Evolutionary conservation across 2,888 invertebrate species (phyloP).

Genomic region (Philopedon plagiatum): DNA sequence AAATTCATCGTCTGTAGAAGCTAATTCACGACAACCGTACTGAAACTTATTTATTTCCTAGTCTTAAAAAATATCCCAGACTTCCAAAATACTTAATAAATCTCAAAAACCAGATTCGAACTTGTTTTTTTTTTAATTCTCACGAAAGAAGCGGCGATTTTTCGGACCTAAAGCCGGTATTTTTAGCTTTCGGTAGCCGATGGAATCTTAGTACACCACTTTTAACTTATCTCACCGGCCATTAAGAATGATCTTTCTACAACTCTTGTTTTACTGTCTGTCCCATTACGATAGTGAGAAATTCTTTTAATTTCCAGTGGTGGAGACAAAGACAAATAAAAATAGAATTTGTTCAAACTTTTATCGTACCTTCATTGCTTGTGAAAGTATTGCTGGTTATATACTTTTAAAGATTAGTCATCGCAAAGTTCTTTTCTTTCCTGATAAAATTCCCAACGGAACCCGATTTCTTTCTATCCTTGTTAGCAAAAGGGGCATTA

Average conservation of each 20-base stretch:
- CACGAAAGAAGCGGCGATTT: constrained; percentile 41
- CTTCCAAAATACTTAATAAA: constrained; percentile 1
- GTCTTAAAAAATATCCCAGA: not conserved
- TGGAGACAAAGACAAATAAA: not conserved
- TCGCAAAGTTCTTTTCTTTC: too few relatives aligned
- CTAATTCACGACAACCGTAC: too few relatives aligned
- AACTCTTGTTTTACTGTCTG: constrained; percentile 64
- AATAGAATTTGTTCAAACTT: not conserved
- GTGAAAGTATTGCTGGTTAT: too few relatives aligned
- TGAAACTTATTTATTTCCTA: too few relatives aligned
- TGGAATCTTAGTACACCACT: constrained; percentile 67
- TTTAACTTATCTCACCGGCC: constrained; percentile 66
- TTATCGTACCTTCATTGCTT: too few relatives aligned
- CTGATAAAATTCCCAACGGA: too few relatives aligned
- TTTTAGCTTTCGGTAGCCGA: constrained; percentile 65
- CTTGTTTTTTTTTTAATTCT: constrained; percentile 38
- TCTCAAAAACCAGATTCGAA: constrained; percentile 13
- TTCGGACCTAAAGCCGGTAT: constrained; percentile 54
- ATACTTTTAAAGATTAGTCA: too few relatives aligned
- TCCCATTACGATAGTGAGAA: constrained; percentile 60
- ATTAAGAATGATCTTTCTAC: constrained; percentile 66
- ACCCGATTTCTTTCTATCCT: too few relatives aligned
- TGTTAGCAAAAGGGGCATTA: too few relatives aligned
- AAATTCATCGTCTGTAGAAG: too few relatives aligned
- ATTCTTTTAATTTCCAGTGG: constrained; percentile 57